Evolutionary conservation across 2,888 invertebrate species (phyloP).

Genomic region (Iphiclides podalirius): DNA sequence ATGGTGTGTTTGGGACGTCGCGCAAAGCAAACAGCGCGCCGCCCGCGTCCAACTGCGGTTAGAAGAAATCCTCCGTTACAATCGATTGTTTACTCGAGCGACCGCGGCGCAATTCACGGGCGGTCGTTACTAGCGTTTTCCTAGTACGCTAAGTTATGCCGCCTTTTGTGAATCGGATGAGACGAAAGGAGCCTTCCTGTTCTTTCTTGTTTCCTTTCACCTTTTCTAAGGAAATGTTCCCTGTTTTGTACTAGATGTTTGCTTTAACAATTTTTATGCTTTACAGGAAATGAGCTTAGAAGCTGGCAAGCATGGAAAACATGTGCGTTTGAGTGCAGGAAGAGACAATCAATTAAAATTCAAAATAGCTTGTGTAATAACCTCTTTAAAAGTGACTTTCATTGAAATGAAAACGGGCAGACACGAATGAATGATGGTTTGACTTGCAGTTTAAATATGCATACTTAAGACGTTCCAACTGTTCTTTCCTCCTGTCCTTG

Average conservation of each 20-base stretch:
- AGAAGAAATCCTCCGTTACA: slow-evolving; percentile 39
- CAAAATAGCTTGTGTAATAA: no score
- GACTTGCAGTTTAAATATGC: no score
- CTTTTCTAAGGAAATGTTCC: background rate
- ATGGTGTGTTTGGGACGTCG: slow-evolving; percentile 34
- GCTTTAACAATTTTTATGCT: background rate
- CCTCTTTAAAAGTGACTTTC: no score
- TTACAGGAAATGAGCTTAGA: no score
- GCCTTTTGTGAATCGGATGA: background rate
- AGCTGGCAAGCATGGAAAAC: no score
- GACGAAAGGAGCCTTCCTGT: background rate
- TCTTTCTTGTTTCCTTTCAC: background rate
- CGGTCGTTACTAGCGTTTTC: background rate
- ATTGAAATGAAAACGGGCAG: no score
- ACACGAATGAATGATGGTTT: no score
- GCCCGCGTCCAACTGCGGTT: slow-evolving; percentile 51
- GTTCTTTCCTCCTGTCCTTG: no score
- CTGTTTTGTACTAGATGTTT: background rate
- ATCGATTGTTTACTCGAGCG: slow-evolving; percentile 50
- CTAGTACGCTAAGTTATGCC: background rate
- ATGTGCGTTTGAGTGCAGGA: no score
- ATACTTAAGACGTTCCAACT: no score
- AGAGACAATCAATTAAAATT: no score
- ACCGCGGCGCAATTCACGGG: slow-evolving; percentile 31
- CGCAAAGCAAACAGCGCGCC: slow-evolving; percentile 44